A percentile compares a stretch with the other conserved stretches of the same genome.
Conservation (phyloP, 2,888 invertebrate species). For the Agriopis aurantiaria region DNA sequence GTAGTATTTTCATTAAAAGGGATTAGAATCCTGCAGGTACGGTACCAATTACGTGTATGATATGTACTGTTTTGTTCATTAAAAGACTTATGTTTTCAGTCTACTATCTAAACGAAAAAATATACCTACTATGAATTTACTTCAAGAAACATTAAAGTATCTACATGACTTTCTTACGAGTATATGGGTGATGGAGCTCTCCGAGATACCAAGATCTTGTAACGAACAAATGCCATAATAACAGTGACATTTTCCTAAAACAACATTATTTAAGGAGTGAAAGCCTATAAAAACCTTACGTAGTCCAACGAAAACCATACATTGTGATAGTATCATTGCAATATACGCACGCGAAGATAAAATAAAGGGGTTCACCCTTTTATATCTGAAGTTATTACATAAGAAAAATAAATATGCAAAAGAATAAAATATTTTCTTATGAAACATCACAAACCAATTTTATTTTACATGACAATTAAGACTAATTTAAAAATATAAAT, state of each 20-base stretch:
- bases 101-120: too few relatives aligned
- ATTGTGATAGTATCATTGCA: conserved; percentile 30
- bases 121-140: too few relatives aligned
- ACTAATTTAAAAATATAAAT: neutral
- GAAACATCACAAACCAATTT: neutral
- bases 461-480: neutral
- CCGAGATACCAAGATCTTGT: neutral
- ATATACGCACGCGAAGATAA: conserved; percentile 24
- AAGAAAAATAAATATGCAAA: conserved; percentile 9
- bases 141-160: too few relatives aligned
- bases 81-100: too few relatives aligned
- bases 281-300: conserved; percentile 10
- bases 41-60: too few relatives aligned
- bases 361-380: conserved; percentile 23
- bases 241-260: neutral
- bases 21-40: too few relatives aligned
- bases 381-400: conserved; percentile 22
- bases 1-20: too few relatives aligned
- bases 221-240: neutral
- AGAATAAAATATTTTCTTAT: conserved; percentile 7
- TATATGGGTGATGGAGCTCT: too few relatives aligned
- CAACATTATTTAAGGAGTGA: neutral
- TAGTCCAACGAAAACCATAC: conserved; percentile 21
- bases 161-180: too few relatives aligned
- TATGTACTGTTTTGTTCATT: neutral